A percentile compares a stretch with the other conserved stretches of the same genome.
Conservation (phyloP, 37 sponge, comb jelly and placozoan species). For the Bolinopsis microptera region DNA sequence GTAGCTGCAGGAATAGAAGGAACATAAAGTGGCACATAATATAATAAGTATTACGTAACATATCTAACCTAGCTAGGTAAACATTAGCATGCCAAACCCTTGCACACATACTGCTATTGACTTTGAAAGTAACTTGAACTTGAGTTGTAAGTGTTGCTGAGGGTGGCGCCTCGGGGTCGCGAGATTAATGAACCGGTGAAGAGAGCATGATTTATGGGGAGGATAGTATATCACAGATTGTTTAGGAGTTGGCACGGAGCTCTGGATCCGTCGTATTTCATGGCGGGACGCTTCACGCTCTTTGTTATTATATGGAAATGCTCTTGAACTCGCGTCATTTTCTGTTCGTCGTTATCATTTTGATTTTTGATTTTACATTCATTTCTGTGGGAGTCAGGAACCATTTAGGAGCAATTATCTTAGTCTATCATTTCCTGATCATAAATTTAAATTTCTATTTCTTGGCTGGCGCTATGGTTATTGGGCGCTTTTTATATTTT, state of each 20-base stretch:
- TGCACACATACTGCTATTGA: not conserved
- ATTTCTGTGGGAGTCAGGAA: not conserved
- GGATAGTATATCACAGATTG: no score
- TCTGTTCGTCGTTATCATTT: no score
- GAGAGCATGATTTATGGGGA: no score
- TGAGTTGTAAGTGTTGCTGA: no score
- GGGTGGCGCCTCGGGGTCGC: not conserved
- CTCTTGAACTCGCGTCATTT: not conserved
- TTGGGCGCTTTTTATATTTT: no score
- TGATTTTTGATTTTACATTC: not conserved
- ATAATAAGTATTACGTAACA: no score
- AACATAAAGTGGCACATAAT: no score
- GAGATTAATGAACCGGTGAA: not conserved
- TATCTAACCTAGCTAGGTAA: no score
- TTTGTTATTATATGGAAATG: not conserved
- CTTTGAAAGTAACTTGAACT: not conserved
- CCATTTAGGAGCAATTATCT: not conserved
- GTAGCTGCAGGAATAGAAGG: no score
- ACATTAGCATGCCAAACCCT: not conserved
- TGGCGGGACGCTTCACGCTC: not conserved
- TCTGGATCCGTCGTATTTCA: not conserved
- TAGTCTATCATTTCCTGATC: not conserved
- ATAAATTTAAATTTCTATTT: no score
- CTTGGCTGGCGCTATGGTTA: no score
- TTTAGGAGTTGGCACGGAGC: no score